Base-by-base conservation (phyloP, 2,113 vertebrate species). In the Motacilla tschutschensis region DNA sequence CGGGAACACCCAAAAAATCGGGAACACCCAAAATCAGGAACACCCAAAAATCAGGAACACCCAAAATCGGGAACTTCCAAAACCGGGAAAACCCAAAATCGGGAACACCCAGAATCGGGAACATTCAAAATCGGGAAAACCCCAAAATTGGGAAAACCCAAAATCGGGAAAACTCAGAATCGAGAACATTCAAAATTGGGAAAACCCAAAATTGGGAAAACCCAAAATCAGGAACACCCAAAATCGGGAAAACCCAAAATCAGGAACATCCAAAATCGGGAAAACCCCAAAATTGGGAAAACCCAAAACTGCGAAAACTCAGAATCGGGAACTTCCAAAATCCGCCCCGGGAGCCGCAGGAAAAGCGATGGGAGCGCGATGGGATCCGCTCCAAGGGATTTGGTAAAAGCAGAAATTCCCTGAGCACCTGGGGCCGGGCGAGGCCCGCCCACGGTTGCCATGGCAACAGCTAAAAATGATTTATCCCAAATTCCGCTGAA, bases 401-500 rank as follows among this genome's bases (percentile, higher is more conserved):
- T 12, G 5, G 2, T 1, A 1, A 12, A 4, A 24, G 19, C 15
- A 6, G 7, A 3, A 20, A 5, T 28, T 40, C 15, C 1, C 24
- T 0, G 3, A 13, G 18, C 5, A 7, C 2, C 33, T 0, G 14
- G 0, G 2, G 12, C 7, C 0, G 8, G 4, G 25, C 2, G 14
- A 0, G 1, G 0, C 5, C 41, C 18, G 35, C 1, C 10, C 24
- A 0, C 4, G 9, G 29, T 3, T 2, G 5, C 15, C 14, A 1
- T 0, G 50, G 3, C 8, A 44, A 11, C 12, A 8, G 13, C 2
- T 3, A 5, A 2, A 5, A 5, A 4, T 1, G 20, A 2, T 3
- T 18, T 1, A 12, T 28, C 2, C 5, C 57, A 0, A 0, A 1
- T 2, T 38, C 33, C 0, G 0, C 2, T 0, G 22, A 5, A 17